Evolutionary conservation across 2,113 vertebrate genomes (phyloP), one percentile per base, ranked within the genome.

Genomic region (Channa argus): DNA sequence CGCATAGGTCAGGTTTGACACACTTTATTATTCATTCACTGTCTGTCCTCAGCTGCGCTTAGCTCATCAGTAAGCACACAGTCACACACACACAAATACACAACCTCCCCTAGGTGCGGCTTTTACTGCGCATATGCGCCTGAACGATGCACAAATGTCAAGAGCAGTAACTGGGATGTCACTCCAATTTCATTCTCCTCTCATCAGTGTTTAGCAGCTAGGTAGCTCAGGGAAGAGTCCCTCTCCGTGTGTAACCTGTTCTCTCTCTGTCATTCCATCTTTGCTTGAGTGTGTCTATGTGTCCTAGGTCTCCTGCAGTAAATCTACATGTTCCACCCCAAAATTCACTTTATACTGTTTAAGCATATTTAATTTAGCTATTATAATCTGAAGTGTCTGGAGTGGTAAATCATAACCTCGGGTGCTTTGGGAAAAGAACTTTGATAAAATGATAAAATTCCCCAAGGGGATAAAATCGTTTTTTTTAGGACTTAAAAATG

Each of bases 121-220:
- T 89, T 87, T 90, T 84, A 89, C 82, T 83, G 85, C 60, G 73
- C 87, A 85, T 83, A 86, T 84, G 79, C 47, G 77, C 82, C 69
- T 71, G 71, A 77, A 84, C 73, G 63, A 78, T 84, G 88, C 83
- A 82, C 79, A 92, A 92, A 93, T 92, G 92, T 93, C 93, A 93
- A 90, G 91, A 90, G 88, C 89, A 93, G 89, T 93, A 91, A 94
- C 86, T 78, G 84, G 69, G 70, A 84, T 84, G 90, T 92, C 90
- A 90, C 76, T 83, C 89, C 82, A 72, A 78, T 85, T 86, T 75
- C 77, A 69, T 34, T 68, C 68, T 82, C 59, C 58, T 71, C 72
- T 85, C 82, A 43, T 80, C 80, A 68, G 67, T 60, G 68, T 89
- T 89, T 87, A 88, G 79, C 89, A 85, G 61, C 72, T 67, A 68